phyloP scores from a whole-genome alignment of 2,113 vertebrate species.

The Catharus bicknelli region DNA sequence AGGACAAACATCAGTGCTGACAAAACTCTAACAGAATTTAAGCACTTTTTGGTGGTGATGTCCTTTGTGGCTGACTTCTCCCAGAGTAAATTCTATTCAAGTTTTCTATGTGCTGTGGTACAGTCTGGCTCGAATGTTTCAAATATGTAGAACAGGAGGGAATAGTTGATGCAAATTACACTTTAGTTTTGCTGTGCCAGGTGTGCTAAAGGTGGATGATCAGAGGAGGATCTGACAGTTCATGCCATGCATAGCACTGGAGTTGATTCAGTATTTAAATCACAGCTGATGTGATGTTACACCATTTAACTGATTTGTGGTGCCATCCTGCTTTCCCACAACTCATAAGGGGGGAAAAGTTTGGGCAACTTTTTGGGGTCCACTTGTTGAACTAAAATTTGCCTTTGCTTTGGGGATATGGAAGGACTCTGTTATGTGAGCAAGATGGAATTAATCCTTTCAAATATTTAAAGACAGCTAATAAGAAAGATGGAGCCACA shows the following conservation, averaged over 20 bases:
- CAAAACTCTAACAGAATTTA: neutral
- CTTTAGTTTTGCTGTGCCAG: neutral
- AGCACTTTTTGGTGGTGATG: neutral
- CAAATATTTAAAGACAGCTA: neutral
- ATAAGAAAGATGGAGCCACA: neutral
- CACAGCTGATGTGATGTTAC: accelerated
- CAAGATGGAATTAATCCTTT: neutral
- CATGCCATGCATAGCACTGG: neutral
- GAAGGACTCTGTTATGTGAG: neutral
- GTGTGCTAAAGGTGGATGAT: neutral
- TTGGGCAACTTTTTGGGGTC: accelerated
- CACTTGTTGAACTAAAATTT: neutral
- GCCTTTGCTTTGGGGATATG: neutral
- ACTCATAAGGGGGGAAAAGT: neutral
- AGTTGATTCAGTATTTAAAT: neutral
- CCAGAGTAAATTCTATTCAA: neutral
- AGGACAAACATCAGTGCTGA: neutral
- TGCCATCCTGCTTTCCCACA: neutral
- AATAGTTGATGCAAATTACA: neutral
- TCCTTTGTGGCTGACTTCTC: neutral
- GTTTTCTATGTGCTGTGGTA: neutral
- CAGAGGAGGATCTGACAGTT: neutral
- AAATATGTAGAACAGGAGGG: neutral
- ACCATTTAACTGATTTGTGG: neutral
- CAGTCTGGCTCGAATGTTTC: neutral